Evolutionary conservation across 2,797 vertebrate genomes (phyloP).

Genomic region (Melanotaenia parkinsoni): DNA sequence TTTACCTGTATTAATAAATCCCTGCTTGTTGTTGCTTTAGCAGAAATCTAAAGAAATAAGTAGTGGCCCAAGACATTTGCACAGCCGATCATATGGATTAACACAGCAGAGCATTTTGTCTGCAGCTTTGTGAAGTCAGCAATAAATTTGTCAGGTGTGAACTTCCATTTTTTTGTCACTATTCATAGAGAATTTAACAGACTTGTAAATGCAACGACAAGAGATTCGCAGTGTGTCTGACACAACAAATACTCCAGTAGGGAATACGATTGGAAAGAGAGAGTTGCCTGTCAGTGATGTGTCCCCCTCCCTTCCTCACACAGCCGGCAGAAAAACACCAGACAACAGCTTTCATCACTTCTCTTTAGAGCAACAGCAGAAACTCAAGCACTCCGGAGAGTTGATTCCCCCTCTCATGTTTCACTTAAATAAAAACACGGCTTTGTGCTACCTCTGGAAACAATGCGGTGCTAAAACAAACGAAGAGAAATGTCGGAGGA

Average conservation of each 20-base stretch:
- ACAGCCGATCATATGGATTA: neutral
- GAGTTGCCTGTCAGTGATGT: conserved; percentile 38
- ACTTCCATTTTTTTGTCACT: conserved; percentile 15
- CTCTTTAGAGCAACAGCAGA: conserved; percentile 46
- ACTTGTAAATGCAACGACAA: conserved; percentile 28
- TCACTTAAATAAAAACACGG: conserved; percentile 29
- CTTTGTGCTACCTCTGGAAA: conserved; percentile 33
- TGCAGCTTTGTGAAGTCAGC: conserved; percentile 17
- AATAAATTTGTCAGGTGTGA: conserved; percentile 7
- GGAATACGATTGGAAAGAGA: conserved; percentile 49
- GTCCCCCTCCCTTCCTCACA: conserved; percentile 18
- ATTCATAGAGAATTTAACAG: conserved; percentile 21
- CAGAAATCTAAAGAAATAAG: neutral
- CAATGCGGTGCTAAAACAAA: conserved; percentile 33
- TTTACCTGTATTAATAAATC: neutral
- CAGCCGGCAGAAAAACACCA: conserved; percentile 15
- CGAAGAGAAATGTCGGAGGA: conserved; percentile 25
- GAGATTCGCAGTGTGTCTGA: conserved; percentile 36
- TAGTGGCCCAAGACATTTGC: neutral
- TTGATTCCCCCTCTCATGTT: conserved; percentile 27
- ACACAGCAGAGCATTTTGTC: conserved; percentile 4
- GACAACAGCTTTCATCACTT: conserved; percentile 51
- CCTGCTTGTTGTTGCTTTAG: neutral
- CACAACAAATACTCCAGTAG: conserved; percentile 53
- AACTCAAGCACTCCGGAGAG: conserved; percentile 33